Evolutionary conservation across 2,888 invertebrate species (phyloP).

Genomic region (Ophion costatus): DNA sequence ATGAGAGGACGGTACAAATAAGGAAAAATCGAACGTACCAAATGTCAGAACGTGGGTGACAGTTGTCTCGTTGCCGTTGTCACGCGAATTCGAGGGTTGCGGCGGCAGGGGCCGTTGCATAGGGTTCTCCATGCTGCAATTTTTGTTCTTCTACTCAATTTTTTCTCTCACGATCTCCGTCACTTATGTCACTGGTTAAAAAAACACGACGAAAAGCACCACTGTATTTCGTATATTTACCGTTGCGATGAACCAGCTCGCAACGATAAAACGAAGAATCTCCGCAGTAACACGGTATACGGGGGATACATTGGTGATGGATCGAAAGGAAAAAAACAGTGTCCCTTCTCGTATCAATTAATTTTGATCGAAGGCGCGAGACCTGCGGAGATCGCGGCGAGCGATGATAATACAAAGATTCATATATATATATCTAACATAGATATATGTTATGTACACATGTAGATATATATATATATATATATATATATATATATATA

Average conservation of each 20-base stretch:
- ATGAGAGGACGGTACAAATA: neutral
- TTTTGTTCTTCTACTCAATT: constrained; percentile 7
- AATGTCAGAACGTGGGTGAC: constrained; percentile 86
- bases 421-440: neutral
- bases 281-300: neutral
- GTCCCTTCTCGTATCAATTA: constrained; percentile 46
- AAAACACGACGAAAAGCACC: neutral
- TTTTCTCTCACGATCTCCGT: neutral
- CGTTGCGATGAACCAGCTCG: constrained; percentile 10
- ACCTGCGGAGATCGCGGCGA: constrained; percentile 32
- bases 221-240: neutral
- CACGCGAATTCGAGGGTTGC: constrained; percentile 64
- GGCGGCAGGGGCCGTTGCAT: constrained; percentile 73
- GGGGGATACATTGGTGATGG: constrained; percentile 28
- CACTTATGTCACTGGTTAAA: constrained; percentile 11
- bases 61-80: constrained; percentile 78
- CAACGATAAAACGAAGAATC: constrained; percentile 22
- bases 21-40: constrained; percentile 79
- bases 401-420: constrained; percentile 12
- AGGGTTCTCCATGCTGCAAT: constrained; percentile 77
- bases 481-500: constrained; percentile 12
- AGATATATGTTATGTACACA: neutral
- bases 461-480: neutral
- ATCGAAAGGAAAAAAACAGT: constrained; percentile 3
- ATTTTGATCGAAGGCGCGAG: constrained; percentile 38